A percentile compares a stretch with the other conserved stretches of the same genome.
These are phyloP conservation scores for Lineus longissimus DNA, from an alignment of 1,140 invertebrate genomes.

Conservation along the genomic window DNA sequence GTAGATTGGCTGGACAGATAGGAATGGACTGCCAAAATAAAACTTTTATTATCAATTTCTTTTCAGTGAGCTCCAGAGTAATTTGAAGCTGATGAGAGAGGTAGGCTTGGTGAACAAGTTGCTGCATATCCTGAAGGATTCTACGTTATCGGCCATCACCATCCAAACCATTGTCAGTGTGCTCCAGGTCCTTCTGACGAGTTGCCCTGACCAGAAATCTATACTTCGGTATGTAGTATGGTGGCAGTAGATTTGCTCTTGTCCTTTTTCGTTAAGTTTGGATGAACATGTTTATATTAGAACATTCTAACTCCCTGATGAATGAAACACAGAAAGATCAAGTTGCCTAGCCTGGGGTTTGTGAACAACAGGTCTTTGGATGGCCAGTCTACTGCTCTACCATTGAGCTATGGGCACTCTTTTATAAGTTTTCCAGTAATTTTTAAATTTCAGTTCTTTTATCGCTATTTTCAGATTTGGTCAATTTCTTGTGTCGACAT, in stretches of 20 bases:
- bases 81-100: constrained; percentile 75
- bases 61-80: constrained; percentile 75
- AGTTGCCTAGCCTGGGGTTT: too few species aligned
- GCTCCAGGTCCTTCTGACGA: constrained; percentile 70
- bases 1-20: too few species aligned
- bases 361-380: too few species aligned
- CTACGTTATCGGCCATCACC: constrained; percentile 68
- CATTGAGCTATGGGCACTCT: too few species aligned
- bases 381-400: too few species aligned
- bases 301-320: too few species aligned
- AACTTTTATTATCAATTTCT: neutral
- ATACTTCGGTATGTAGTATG: constrained; percentile 66
- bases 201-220: constrained; percentile 73
- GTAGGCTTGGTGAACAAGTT: constrained; percentile 52
- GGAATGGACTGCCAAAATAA: too few species aligned
- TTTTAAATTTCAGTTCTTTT: too few species aligned
- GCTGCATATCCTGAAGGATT: constrained; percentile 71
- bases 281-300: too few species aligned
- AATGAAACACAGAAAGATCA: too few species aligned
- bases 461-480: constrained; percentile 44
- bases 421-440: too few species aligned
- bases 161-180: constrained; percentile 56
- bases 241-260: too few species aligned
- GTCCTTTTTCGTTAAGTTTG: neutral
- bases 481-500: constrained; percentile 59